Evolutionary conservation across 2,113 vertebrate species (phyloP).

Genomic region (Passerina amoena): DNA sequence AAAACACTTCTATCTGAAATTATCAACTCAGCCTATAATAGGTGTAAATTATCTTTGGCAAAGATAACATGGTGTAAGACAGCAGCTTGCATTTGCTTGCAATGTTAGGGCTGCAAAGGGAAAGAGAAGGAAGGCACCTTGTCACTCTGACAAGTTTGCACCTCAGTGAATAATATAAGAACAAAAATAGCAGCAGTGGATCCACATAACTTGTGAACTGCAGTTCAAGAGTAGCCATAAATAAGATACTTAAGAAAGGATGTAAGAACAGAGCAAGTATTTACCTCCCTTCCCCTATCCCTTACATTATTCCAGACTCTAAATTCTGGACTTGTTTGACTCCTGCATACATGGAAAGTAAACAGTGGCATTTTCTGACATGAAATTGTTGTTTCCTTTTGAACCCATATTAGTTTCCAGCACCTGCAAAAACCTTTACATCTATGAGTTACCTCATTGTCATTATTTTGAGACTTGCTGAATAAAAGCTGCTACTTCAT

Average conservation of each 20-base stretch:
- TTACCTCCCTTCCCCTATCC: neutral
- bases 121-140: neutral
- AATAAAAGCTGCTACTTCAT: neutral
- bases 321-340: neutral
- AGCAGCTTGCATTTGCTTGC: neutral
- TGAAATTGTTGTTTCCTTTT: neutral
- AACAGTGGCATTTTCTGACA: neutral
- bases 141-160: neutral
- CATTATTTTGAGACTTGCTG: neutral
- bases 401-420: neutral
- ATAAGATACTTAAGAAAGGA: neutral
- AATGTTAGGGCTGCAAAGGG: neutral
- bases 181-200: neutral
- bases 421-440: neutral
- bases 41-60: neutral
- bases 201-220: neutral
- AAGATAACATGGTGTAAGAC: neutral
- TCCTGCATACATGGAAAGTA: neutral
- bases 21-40: neutral
- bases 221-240: neutral
- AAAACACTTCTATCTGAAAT: neutral
- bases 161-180: neutral
- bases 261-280: neutral
- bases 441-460: neutral
- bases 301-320: neutral